These are phyloP conservation scores for Rhinogobius similis DNA, from an alignment of 2,113 vertebrate species.

Conservation along the genomic window DNA sequence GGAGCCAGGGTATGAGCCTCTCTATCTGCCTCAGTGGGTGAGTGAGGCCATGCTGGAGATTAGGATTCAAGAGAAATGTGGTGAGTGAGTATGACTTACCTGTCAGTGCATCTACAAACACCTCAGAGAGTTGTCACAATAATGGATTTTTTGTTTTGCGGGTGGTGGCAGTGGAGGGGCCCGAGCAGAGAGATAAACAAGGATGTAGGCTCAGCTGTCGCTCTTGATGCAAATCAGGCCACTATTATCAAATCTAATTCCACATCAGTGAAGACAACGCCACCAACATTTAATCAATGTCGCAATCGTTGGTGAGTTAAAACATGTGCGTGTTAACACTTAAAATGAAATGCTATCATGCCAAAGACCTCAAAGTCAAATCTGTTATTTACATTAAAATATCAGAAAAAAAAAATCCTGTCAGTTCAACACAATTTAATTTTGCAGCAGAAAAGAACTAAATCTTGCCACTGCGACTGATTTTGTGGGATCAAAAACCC, in stretches of 20 bases:
- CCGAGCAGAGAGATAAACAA: slow-evolving; percentile 60
- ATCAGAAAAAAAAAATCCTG: neutral
- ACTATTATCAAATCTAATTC: slow-evolving; percentile 57
- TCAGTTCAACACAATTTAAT: neutral
- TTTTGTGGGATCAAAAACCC: neutral
- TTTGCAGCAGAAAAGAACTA: neutral
- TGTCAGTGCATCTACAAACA: slow-evolving; percentile 72
- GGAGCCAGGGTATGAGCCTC: slow-evolving; percentile 60
- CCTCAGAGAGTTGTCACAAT: slow-evolving; percentile 74
- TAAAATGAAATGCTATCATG: neutral
- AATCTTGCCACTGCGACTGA: neutral
- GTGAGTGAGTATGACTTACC: slow-evolving; percentile 70
- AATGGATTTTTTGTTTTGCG: slow-evolving; percentile 72
- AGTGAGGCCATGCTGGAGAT: slow-evolving; percentile 70
- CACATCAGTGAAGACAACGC: slow-evolving; percentile 34
- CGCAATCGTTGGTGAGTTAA: slow-evolving; percentile 14
- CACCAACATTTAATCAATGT: slow-evolving; percentile 23
- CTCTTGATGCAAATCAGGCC: slow-evolving; percentile 49
- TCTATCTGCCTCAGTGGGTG: slow-evolving; percentile 68
- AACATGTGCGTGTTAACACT: neutral
- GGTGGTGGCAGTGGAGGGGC: slow-evolving; percentile 51
- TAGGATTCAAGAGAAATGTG: slow-evolving; percentile 70
- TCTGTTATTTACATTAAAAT: neutral
- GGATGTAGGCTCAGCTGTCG: slow-evolving; percentile 58
- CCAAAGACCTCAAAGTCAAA: neutral